These are phyloP conservation scores for Cyrtodaria siliqua DNA, from an alignment of 2,888 invertebrate genomes.

Conservation along the genomic window DNA sequence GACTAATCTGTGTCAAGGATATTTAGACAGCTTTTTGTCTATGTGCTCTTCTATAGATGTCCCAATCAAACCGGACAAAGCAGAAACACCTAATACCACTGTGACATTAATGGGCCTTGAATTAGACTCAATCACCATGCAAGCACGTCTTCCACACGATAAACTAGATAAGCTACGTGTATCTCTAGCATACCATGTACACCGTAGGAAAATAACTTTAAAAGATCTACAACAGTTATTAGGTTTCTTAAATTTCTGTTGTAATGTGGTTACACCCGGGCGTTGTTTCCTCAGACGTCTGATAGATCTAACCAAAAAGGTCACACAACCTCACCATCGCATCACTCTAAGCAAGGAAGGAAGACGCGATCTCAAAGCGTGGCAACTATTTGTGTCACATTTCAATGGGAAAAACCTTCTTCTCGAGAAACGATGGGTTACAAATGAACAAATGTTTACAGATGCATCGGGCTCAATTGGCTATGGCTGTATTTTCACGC, in stretches of 20 bases:
- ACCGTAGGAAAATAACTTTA: conserved; percentile 12
- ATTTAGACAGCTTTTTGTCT: conserved; percentile 7
- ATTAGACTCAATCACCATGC: conserved; percentile 40
- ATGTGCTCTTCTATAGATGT: conserved; percentile 17
- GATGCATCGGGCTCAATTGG: conserved; percentile 46
- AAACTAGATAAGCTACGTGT: conserved; percentile 15
- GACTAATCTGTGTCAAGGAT: conserved; percentile 1
- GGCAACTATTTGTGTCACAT: conserved; percentile 34
- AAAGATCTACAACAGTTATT: conserved; percentile 13
- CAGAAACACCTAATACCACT: conserved; percentile 3
- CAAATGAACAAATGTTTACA: conserved; percentile 9
- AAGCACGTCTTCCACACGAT: conserved; percentile 35
- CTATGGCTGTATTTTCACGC: conserved; percentile 46
- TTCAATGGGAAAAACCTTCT: conserved; percentile 50
- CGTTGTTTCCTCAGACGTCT: conserved; percentile 33
- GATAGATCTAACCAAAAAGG: conserved; percentile 38
- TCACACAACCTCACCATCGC: conserved; percentile 28
- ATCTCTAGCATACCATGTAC: not conserved
- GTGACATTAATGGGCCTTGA: conserved; percentile 44
- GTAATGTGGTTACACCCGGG: conserved; percentile 35
- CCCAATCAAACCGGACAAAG: conserved; percentile 40
- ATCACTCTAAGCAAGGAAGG: conserved; percentile 33
- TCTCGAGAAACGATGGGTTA: conserved; percentile 21
- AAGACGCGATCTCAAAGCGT: conserved; percentile 28
- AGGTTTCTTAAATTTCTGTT: conserved; percentile 48